A percentile compares a stretch with the other conserved stretches of the same genome.
Conservation (phyloP, 1,140 invertebrate genomes). For the Pentalonia nigronervosa region DNA sequence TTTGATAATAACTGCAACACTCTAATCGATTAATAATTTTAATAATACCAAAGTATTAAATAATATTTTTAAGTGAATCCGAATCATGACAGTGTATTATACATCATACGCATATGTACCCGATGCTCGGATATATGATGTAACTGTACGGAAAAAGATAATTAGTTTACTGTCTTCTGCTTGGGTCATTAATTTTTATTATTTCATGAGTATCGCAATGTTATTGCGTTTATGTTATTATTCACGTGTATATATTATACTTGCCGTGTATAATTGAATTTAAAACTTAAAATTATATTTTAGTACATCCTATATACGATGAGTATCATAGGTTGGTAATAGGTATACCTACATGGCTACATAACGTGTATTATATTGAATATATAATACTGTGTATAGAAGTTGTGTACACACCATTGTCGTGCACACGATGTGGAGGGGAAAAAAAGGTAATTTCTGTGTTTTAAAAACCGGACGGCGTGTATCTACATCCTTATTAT, state of each 20-base stretch:
- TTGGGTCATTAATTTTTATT: slow-evolving; percentile 10
- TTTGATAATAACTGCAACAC: not conserved
- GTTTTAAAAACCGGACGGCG: slow-evolving; percentile 4
- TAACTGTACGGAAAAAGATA: not conserved
- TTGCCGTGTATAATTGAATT: not conserved
- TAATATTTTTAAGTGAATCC: not conserved
- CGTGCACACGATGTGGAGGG: not conserved
- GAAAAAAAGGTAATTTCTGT: not conserved
- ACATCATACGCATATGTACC: not conserved
- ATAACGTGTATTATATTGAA: not conserved
- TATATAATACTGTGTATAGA: not conserved
- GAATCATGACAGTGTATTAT: not conserved
- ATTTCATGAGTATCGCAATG: not conserved
- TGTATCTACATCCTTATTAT: not conserved
- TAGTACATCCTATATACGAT: not conserved
- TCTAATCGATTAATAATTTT: slow-evolving; percentile 18
- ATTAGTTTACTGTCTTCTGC: slow-evolving; percentile 2
- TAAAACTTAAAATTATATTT: slow-evolving; percentile 15
- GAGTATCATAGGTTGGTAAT: not conserved
- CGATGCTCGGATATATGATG: not conserved
- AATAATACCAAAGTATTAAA: not conserved
- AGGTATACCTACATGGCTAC: not conserved
- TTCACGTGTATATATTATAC: not conserved
- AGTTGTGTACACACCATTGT: not conserved
- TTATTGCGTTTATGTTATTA: not conserved